Evolutionary conservation across 92 coral and sea anemone genomes (phyloP).

Genomic region (Umimayanthus chanpuru): DNA sequence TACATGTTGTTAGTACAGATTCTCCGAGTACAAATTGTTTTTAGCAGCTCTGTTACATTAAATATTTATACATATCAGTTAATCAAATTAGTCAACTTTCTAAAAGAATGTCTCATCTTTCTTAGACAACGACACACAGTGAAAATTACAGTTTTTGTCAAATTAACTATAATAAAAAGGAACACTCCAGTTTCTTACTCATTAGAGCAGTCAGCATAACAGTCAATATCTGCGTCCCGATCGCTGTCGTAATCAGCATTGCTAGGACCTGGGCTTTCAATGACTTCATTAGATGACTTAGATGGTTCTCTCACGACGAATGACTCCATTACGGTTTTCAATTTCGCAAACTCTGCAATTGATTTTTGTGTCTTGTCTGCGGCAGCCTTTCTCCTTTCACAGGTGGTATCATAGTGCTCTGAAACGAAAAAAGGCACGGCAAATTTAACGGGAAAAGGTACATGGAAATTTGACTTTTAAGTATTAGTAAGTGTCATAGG

Average conservation of each 20-base stretch:
- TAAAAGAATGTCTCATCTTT: neutral
- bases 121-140: slow-evolving; percentile 2
- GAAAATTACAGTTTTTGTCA: neutral
- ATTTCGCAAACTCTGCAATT: slow-evolving; percentile 29
- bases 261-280: neutral
- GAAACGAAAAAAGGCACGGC: slow-evolving; percentile 38
- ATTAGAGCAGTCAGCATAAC: neutral
- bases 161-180: slow-evolving; percentile 1
- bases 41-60: neutral
- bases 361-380: slow-evolving; percentile 23
- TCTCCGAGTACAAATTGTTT: neutral
- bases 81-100: neutral
- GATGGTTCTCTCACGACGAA: slow-evolving; percentile 9
- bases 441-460: neutral
- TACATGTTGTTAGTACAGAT: slow-evolving; percentile 16
- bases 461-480: neutral
- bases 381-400: slow-evolving; percentile 19
- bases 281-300: slow-evolving; percentile 9
- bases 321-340: slow-evolving; percentile 8
- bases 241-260: slow-evolving; percentile 31
- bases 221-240: slow-evolving; percentile 32
- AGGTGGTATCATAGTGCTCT: slow-evolving; percentile 41
- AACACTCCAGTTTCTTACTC: slow-evolving; percentile 17
- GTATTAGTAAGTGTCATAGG: no score
- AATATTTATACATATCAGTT: neutral